Percentiles rank a stretch among this genome's conserved stretches.
Conservation (phyloP, 2,888 invertebrate genomes). For the Euclidia mi region DNA sequence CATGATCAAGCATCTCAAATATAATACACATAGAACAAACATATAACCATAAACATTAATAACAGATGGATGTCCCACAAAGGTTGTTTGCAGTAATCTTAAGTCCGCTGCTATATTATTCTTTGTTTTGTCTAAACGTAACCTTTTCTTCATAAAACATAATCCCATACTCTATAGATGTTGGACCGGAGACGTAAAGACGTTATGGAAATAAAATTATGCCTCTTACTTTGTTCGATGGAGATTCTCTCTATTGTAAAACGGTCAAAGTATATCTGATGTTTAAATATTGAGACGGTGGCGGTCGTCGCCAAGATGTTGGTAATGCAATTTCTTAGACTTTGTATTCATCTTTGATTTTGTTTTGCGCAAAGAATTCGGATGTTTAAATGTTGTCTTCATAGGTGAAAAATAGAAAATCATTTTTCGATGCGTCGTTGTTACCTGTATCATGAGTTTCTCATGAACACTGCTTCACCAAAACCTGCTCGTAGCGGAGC, state of each 20-base stretch:
- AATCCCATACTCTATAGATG: conserved; percentile 17
- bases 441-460: no score
- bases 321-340: conserved; percentile 47
- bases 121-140: conserved; percentile 17
- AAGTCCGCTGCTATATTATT: conserved; percentile 16
- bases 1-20: no score
- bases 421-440: no score
- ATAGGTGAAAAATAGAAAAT: no score
- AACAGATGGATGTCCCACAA: no score
- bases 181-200: conserved; percentile 43
- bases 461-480: no score
- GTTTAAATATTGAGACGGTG: conserved; percentile 72
- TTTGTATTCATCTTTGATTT: conserved; percentile 3
- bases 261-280: conserved; percentile 62
- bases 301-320: conserved; percentile 61
- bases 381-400: not conserved
- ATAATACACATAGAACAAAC: no score
- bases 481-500: no score
- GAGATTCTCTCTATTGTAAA: conserved; percentile 52
- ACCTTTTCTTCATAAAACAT: conserved; percentile 23
- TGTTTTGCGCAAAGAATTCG: not conserved
- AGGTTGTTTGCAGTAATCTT: not conserved
- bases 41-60: no score
- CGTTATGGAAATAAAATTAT: conserved; percentile 68
- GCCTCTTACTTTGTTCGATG: conserved; percentile 52